Evolutionary conservation across 35 echinoderm and acorn worm species (phyloP).

Genomic region (Stichopus chloronotus): DNA sequence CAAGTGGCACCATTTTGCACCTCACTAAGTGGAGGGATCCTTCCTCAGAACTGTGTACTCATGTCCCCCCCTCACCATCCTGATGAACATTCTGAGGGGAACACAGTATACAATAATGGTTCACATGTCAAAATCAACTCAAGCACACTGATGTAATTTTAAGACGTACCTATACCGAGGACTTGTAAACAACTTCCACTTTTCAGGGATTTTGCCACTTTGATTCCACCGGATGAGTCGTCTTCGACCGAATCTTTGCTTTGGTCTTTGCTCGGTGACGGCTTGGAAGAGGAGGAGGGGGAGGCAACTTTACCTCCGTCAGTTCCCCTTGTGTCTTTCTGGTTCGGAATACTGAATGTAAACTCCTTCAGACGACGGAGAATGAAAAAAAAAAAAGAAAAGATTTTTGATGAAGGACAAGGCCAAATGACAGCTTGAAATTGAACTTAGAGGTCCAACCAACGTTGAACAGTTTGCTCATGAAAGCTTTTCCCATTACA

Average conservation of each 20-base stretch:
- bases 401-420: neutral
- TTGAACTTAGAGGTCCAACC: too few relatives aligned
- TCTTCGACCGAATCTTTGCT: neutral
- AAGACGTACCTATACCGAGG: slow-evolving; percentile 79
- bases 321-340: neutral
- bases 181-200: slow-evolving; percentile 88
- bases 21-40: too few relatives aligned
- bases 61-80: too few relatives aligned
- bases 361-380: neutral
- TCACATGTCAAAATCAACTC: too few relatives aligned
- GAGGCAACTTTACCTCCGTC: neutral
- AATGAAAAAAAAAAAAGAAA: neutral
- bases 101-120: too few relatives aligned
- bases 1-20: too few relatives aligned
- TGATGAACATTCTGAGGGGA: too few relatives aligned
- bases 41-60: too few relatives aligned
- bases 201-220: slow-evolving; percentile 80
- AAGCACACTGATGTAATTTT: neutral
- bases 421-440: too few relatives aligned
- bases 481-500: too few relatives aligned
- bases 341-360: neutral
- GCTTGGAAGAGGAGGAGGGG: neutral
- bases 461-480: too few relatives aligned
- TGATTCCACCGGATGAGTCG: slow-evolving; percentile 69
- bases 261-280: neutral